Evolutionary conservation across 23 tunicate genomes (phyloP).

Genomic region (Halocynthia roretzi): DNA sequence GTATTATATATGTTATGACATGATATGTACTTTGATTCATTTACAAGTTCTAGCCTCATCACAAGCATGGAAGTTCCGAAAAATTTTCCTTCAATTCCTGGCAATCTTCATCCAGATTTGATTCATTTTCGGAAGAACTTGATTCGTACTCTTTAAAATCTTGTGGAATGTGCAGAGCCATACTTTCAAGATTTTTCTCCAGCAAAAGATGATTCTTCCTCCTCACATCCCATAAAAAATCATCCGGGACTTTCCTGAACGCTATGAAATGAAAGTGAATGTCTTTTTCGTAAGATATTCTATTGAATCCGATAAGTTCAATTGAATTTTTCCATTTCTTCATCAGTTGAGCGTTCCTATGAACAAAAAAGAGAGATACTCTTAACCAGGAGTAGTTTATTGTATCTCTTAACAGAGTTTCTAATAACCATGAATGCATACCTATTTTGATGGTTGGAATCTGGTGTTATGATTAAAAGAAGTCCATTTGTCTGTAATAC

Average conservation of each 20-base stretch:
- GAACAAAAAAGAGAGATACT: background rate
- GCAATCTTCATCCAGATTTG: too few relatives aligned
- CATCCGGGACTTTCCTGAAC: conserved; percentile 63
- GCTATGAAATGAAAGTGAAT: conserved; percentile 65
- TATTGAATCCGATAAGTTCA: conserved; percentile 62
- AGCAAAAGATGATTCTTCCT: background rate
- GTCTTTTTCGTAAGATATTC: conserved; percentile 60
- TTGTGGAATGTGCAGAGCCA: conserved; percentile 26
- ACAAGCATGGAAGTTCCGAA: too few relatives aligned
- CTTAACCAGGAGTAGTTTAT: background rate
- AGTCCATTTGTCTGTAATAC: conserved; percentile 49
- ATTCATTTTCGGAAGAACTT: too few relatives aligned
- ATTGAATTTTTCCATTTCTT: conserved; percentile 58
- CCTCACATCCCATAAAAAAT: conserved; percentile 59
- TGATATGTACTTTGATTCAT: too few relatives aligned
- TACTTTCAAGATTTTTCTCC: background rate
- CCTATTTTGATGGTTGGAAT: conserved; percentile 76
- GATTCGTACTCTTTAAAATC: conserved; percentile 18
- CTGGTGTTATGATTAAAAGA: conserved; percentile 73
- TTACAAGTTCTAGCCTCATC: too few relatives aligned
- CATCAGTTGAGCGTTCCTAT: conserved; percentile 63
- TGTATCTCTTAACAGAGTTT: background rate
- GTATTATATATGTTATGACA: too few relatives aligned
- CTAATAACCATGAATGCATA: background rate
- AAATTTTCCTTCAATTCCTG: too few relatives aligned